Base-by-base conservation (phyloP, 1,140 invertebrate species). In the Caligus rogercresseyi region DNA sequence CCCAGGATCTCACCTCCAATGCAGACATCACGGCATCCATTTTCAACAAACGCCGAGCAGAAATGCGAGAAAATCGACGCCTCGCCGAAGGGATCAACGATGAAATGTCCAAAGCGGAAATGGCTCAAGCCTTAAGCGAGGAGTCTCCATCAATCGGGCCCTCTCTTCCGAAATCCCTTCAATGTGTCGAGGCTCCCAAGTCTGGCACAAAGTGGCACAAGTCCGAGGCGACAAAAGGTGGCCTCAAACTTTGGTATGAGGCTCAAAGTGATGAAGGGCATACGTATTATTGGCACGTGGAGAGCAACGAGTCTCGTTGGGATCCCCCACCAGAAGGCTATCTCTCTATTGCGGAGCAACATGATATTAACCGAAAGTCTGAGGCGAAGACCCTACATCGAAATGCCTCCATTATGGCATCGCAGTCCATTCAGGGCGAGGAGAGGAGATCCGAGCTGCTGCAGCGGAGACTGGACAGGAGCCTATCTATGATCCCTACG, bases 261-360 rank as follows among this genome's bases (percentile, higher is more conserved):
- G 80, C 80, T 0, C 78, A 76, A 58, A 77, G 78, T 66, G 78
- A 81, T 57, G 80, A 85, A 67, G 85, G 84, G 16, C 77, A 81
- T 64, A 78, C 78, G 4, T 87, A 87, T 70, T 89, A 86, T 68
- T 88, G 84, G 83, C 82, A 88, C 71, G 79, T 79, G 18, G 76
- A 81, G 66, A 86, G 83, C n/a, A 81, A 83, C 75, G 81, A 83
- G 72, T 78, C 81, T 0, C 69, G 76, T 0, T 83, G 81, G 81
- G 76, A 81, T 60, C 70, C 75, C 20, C 83, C 83, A 7, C 74
- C 72, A 24, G 82, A 83, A 67, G 82, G 81, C 13, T 84, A 72
- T 66, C 70, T 82, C 52, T 77, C 78, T 11, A 70, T 83, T 18
- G 74, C 73, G 53, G 81, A 83, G 66, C 81, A 83, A 67, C 70